Base-by-base conservation (phyloP, 1,140 invertebrate species). In the Triops cancriformis region DNA sequence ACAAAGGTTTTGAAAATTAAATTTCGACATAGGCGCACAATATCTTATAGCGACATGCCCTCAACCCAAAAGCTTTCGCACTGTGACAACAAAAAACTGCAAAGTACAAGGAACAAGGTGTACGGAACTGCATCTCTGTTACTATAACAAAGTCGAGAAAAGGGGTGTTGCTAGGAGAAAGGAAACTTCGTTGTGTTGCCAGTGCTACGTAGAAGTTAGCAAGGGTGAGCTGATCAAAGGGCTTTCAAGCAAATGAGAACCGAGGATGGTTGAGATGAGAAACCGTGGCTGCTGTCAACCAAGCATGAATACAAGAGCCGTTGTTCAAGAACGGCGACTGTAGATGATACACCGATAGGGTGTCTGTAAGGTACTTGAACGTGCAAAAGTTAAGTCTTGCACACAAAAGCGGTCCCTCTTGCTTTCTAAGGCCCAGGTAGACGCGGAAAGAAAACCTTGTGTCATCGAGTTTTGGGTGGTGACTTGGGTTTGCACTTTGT, bases 231-330 rank as follows among this genome's bases (percentile, higher is more conserved):
- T 64, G 51, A 64, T 64, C 51, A 64, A 64, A 64, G 51, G 14
- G 51, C 51, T 64, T 64, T 64, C 51, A 64, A 64, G 51, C 51
- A 64, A 64, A 64, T 64, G 51, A 64, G 51, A 64, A 64, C 10
- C 23, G 51, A 64, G 51, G 23, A 64, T 64, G 51, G 14, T 23
- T 64, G 14, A 64, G 51, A 64, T 64, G 51, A 64, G 51, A 64
- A 64, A 64, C 51, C 51, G 18, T 64, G 51, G 51, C 23, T 64
- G 10, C 51, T 23, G 23, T 23, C 14, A 64, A 1, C 51, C 14
- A 23, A 64, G 51, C 51, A 23, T 64, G 51, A 64, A 18, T 64
- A 64, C 51, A 64, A 64, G 51, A 64, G 23, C 51, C 23, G 23
- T 37, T 23, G 23, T 64, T 18, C 51, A 64, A 18, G 51, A 64